phyloP scores from a whole-genome alignment of 2,113 vertebrate genomes.

The Notothenia rossii region DNA sequence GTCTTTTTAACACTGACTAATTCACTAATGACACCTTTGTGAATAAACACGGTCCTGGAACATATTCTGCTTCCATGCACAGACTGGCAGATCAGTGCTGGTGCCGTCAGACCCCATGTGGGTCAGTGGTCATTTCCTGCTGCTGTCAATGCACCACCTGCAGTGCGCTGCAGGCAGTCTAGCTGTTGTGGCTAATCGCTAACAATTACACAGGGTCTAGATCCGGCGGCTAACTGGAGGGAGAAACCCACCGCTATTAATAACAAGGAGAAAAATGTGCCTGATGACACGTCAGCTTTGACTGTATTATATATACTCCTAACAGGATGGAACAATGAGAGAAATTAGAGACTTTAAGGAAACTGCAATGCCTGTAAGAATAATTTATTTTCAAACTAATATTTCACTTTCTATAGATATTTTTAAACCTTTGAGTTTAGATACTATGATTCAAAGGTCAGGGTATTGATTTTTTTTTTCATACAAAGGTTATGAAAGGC shows the following conservation, averaged over 20 bases:
- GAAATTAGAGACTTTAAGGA: background rate
- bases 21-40: background rate
- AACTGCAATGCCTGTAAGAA: background rate
- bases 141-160: conserved; percentile 50
- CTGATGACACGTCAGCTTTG: background rate
- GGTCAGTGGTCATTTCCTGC: conserved; percentile 51
- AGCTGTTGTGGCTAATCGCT: conserved; percentile 45
- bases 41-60: background rate
- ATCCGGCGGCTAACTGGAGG: conserved; percentile 3
- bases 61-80: background rate
- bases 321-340: background rate
- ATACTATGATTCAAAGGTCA: too few relatives aligned
- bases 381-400: too few relatives aligned
- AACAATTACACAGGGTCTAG: conserved; percentile 47
- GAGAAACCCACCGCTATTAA: background rate
- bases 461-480: too few relatives aligned
- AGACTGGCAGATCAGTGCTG: conserved; percentile 28
- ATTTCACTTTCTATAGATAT: too few relatives aligned
- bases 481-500: background rate
- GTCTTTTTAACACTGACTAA: background rate
- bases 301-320: background rate
- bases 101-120: conserved; percentile 37
- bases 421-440: background rate
- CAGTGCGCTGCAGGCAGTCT: conserved; percentile 26
- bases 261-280: background rate